Evolutionary conservation across 2,113 vertebrate genomes (phyloP).

Genomic region (Protobothrops mucrosquamatus): DNA sequence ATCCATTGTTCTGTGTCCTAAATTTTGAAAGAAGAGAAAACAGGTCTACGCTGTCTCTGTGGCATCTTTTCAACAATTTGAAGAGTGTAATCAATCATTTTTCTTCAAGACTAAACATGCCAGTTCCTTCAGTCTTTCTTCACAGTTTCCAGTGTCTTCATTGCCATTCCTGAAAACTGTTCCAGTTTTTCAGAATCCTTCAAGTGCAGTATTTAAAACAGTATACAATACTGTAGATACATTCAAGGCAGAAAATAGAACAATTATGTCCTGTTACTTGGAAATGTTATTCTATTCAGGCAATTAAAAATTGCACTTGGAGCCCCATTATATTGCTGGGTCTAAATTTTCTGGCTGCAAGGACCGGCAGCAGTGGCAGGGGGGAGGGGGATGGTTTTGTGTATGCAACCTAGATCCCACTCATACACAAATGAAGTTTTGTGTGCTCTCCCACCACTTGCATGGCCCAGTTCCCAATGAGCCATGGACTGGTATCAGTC

Average conservation of each 20-base stretch:
- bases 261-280: neutral
- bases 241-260: neutral
- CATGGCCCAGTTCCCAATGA: neutral
- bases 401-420: neutral
- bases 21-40: neutral
- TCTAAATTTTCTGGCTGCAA: neutral
- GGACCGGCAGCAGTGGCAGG: neutral
- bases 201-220: neutral
- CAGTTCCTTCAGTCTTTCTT: neutral
- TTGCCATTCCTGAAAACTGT: neutral
- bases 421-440: neutral
- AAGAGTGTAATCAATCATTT: neutral
- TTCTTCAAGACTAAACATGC: neutral
- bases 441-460: neutral
- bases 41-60: neutral
- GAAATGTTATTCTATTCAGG: neutral
- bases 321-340: neutral
- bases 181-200: neutral
- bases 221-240: neutral
- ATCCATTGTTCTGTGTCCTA: neutral
- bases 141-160: neutral
- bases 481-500: neutral
- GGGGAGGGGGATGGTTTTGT: neutral
- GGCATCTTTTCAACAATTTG: neutral
- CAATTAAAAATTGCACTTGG: neutral